Base-by-base conservation (phyloP, 2,113 vertebrate genomes). In the Sylvilagus bachmani region DNA sequence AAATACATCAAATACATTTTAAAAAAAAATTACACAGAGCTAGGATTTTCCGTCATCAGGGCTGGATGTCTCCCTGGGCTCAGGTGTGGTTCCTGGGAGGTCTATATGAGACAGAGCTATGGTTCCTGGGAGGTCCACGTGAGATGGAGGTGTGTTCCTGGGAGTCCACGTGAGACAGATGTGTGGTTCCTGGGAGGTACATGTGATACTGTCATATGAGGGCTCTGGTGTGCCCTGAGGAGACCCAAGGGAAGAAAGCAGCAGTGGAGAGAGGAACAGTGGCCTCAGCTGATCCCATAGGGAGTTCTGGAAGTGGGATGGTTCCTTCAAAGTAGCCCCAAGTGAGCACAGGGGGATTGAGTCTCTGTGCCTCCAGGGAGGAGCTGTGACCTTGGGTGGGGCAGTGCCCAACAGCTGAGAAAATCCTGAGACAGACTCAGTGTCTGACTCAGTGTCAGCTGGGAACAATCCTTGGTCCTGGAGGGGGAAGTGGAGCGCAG, bases 401-500 rank as follows among this genome's bases (percentile, higher is more conserved):
- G 14, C 19, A 14, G 67, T 36, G 19, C 31, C 61, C 49, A 44
- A 25, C 22, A 70, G 38, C 25, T 21, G 14, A 44, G 70, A 31
- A 22, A 17, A 36, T 2, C 13, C 51, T 22, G 33, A 21, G 5
- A 67, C 12, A 31, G 31, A 8, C 44, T 36, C n/a, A 75, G 51
- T n/a, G 16, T 14, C 67, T 33, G 3, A 5, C 3, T 44, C 44
- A 44, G 3, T 2, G 2, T 29, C 69, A 22, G 5, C 55, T 14
- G 31, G 27, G 24, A 71, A 33, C 0, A 21, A 61, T 29, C 31
- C 83, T 88, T 24, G 24, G 36, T 38, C 67, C 55, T 49, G 10
- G 49, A 10, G 3, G 6, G 6, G 16, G 19, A 31, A 1, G 7
- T 31, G 21, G 44, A 19, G n/a, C 14, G 8, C 3, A 1, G 3